Conservation (phyloP, 1,140 invertebrate species). For the Paraescarpia echinospica region DNA sequence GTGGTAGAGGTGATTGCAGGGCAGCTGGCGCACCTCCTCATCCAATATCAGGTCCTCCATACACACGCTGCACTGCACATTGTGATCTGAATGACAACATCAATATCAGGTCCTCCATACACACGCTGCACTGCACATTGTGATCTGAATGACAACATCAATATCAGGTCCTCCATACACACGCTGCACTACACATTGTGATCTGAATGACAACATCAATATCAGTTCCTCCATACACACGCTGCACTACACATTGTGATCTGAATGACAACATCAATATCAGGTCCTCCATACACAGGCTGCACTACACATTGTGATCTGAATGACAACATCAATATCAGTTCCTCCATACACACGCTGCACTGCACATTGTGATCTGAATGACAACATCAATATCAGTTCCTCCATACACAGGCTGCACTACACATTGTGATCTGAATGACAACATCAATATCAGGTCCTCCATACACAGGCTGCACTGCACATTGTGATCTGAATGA, state of each 20-base stretch:
- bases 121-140: conserved; percentile 91
- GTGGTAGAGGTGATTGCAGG: conserved; percentile 92
- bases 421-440: conserved; percentile 74
- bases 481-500: conserved; percentile 70
- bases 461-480: conserved; percentile 98
- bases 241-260: conserved; percentile 84
- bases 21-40: conserved; percentile 82
- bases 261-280: conserved; percentile 63
- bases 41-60: conserved; percentile 89
- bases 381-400: conserved; percentile 66
- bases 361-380: conserved; percentile 82
- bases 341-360: conserved; percentile 96
- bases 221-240: conserved; percentile 96
- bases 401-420: conserved; percentile 98
- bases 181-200: conserved; percentile 89
- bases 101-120: conserved; percentile 97
- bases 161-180: conserved; percentile 91
- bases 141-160: conserved; percentile 65
- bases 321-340: conserved; percentile 62
- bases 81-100: conserved; percentile 64
- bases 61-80: conserved; percentile 92
- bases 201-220: conserved; percentile 63
- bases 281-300: conserved; percentile 96
- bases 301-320: conserved; percentile 85
- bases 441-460: conserved; percentile 72